Conservation (phyloP, 2,888 invertebrate genomes). For the Augochlorella aurata region DNA sequence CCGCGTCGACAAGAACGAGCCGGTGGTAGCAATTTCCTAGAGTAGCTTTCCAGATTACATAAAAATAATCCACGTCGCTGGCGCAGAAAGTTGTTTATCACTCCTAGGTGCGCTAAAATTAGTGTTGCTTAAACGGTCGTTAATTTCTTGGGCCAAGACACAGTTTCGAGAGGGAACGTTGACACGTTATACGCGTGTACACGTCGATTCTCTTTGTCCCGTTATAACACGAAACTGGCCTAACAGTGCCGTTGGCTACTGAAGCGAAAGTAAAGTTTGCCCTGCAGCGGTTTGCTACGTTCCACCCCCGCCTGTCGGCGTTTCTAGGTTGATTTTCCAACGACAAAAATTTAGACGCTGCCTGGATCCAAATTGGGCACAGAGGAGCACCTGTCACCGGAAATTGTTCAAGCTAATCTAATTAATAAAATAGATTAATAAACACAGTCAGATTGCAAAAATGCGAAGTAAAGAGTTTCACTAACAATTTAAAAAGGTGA, state of each 20-base stretch:
- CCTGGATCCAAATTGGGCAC: not conserved
- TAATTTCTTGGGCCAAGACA: conserved; percentile 17
- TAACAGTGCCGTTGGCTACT: conserved; percentile 57
- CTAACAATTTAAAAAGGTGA: no score
- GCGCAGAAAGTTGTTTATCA: conserved; percentile 18
- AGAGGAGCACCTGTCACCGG: no score
- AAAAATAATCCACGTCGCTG: conserved; percentile 12
- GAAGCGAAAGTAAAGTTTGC: conserved; percentile 62
- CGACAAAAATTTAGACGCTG: not conserved
- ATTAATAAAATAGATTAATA: no score
- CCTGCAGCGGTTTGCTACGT: conserved; percentile 33
- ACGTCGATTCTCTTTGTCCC: conserved; percentile 58
- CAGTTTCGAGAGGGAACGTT: conserved; percentile 23
- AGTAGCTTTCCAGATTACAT: conserved; percentile 14
- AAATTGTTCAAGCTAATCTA: no score
- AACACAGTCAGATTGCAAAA: no score
- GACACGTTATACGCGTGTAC: conserved; percentile 4
- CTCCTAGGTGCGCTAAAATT: conserved; percentile 18
- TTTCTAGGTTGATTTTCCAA: conserved; percentile 24
- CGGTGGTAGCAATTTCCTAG: not conserved
- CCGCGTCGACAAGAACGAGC: not conserved
- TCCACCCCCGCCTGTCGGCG: conserved; percentile 54
- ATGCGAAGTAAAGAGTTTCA: no score
- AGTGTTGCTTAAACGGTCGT: conserved; percentile 24
- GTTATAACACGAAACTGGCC: conserved; percentile 48